Conservation (phyloP, 2,888 invertebrate genomes). For the Micoletzkya japonica region DNA sequence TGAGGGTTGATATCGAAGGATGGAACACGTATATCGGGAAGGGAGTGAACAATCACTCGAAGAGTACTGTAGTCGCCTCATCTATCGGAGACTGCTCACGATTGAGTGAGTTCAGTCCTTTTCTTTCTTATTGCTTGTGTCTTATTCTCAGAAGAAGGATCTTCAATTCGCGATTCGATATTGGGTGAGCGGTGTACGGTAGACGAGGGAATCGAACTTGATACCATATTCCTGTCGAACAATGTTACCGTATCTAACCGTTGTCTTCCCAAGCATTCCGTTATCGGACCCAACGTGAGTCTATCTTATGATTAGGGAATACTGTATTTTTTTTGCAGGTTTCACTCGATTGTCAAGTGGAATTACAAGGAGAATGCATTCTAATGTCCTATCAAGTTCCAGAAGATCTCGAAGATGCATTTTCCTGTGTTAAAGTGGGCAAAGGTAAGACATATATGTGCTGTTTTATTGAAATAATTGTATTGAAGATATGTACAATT, state of each 20-base stretch:
- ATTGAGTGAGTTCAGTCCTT: not conserved
- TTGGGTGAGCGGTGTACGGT: constrained; percentile 1
- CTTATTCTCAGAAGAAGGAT: no score
- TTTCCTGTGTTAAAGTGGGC: not conserved
- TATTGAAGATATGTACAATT: not conserved
- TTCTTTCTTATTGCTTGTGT: not conserved
- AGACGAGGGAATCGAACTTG: not conserved
- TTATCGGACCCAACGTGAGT: constrained; percentile 23
- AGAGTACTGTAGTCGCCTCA: not conserved
- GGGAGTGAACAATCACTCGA: no score
- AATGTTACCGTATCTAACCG: constrained; percentile 13
- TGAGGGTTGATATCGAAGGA: constrained; percentile 18
- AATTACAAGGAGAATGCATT: constrained; percentile 13
- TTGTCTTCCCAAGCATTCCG: not conserved
- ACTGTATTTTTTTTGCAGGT: not conserved
- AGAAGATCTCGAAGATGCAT: constrained; percentile 13
- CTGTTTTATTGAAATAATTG: not conserved
- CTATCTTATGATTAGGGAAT: no score
- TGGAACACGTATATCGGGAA: constrained; percentile 18
- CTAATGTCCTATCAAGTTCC: not conserved
- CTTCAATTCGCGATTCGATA: not conserved
- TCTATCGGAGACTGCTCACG: not conserved
- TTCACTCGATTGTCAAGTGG: not conserved
- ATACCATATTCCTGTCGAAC: constrained; percentile 5
- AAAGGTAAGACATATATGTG: not conserved